Base-by-base conservation (phyloP, 2,888 invertebrate species). In the Drosophila kokeensis region DNA sequence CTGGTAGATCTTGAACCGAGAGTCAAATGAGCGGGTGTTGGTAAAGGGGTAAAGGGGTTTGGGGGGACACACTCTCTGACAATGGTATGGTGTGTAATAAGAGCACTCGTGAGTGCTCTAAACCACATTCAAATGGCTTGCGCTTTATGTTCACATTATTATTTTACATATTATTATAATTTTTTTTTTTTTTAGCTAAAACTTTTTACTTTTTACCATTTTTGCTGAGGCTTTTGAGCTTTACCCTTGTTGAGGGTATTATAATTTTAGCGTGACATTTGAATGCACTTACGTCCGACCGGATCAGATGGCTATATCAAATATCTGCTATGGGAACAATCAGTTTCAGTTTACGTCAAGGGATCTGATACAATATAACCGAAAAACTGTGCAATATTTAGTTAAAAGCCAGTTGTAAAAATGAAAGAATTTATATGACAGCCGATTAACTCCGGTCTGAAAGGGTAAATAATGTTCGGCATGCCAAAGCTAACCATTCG, bases 51-150 rank as follows among this genome's bases (percentile, higher is more conserved):
- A n/a, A n/a, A 24, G 24, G n/a, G 5, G n/a, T 11, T 6, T 7
- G 13, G 1, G 2, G 45, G 8, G 58, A 36, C 29, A 4, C 32
- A 52, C 55, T 57, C 32, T 21, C 36, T 54, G 48, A 70, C 71
- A 63, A 60, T 55, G 59, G 48, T 21, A 58, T 27, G 58, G 21
- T 30, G 49, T 63, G 77, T 71, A 79, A 79, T 55, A 49, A 50
- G 76, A 79, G 76, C 48, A 59, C 29, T 57, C 53, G 24, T 34
- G 65, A 66, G 63, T 75, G 68, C 68, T 61, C 40, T 32, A 61
- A 64, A 64, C 69, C 79, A 32, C 78, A 79, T 63, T 75, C 60
- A 60, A 69, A 79, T 63, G 64, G 74, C 55, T 34, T 65, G 64
- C 65, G 68, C 65, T 36, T 73, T 48, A 67, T 64, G 52, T 67